Base-by-base conservation (phyloP, 35 echinoderm and acorn worm genomes). In the Acanthaster planci region DNA sequence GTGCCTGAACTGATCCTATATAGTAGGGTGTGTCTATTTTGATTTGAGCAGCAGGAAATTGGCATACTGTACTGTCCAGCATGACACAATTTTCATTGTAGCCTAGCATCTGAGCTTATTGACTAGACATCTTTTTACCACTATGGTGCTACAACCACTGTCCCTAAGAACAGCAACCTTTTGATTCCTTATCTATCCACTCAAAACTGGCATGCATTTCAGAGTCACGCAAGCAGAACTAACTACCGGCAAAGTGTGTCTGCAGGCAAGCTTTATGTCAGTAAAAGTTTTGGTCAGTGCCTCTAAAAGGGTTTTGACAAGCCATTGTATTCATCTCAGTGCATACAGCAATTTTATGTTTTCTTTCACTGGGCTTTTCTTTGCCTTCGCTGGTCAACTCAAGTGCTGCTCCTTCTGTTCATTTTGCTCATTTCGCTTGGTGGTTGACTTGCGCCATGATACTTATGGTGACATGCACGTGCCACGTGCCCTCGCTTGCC, bases 101-200 rank as follows among this genome's bases (percentile, higher is more conserved):
- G 10, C 35, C 55, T 42, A 76, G 39, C 47, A 54, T 34, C 14
- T 87, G 60, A 23, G 10, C 9, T 23, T n/a, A 8, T 7, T 21
- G 31, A 81, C 68, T 51, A 78, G 54, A 27, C 67, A 22, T 27
- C 30, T 55, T 87, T 27, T 16, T 44, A 80, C 54, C n/a, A 87
- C 85, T 37, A 80, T 72, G 12, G 37, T 55, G n/a, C 85, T 79
- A 27, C 85, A 87, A 23, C 85, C 85, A 78, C 35, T 87, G 76
- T 89, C 42, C 37, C 55, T 36, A 15, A 68, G n/a, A 37, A 84
- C 58, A 10, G 9, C 34, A 38, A 39, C 7, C 7, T 16, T 32
- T 60, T 84, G 53, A 64, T 39, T 18, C 67, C 57, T 56, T n/a
- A 84, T 38, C 7, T n/a, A 37, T 19, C 82, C 82, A 34, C 19